Conservation (phyloP, 2,888 invertebrate species). For the Heterodera filipjevi region DNA sequence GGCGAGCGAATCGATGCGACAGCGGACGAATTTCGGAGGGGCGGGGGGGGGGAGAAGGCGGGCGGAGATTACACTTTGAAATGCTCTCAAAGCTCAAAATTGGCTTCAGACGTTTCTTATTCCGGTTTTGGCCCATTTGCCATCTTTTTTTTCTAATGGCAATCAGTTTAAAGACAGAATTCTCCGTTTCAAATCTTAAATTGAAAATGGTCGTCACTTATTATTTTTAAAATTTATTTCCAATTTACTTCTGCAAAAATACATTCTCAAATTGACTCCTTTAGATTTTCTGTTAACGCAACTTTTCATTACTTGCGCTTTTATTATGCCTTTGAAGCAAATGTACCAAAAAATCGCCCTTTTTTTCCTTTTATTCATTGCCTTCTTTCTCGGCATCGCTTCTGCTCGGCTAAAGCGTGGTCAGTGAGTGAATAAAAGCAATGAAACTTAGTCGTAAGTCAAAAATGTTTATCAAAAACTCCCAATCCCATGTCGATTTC, state of each 20-base stretch:
- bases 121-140: conserved; percentile 1
- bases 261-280: too few species aligned
- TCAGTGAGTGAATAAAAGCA: neutral
- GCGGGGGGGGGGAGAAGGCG: neutral
- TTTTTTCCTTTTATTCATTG: neutral
- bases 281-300: too few species aligned
- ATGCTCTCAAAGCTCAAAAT: neutral
- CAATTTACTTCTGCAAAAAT: too few species aligned
- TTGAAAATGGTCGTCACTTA: too few species aligned
- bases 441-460: neutral
- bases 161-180: neutral
- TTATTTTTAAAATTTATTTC: too few species aligned
- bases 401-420: neutral
- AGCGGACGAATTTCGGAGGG: neutral
- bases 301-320: too few species aligned
- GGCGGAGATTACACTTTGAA: neutral
- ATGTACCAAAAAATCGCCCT: neutral
- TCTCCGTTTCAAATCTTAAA: neutral
- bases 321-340: neutral
- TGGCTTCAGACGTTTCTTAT: neutral
- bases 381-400: conserved; percentile 2
- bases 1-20: too few species aligned
- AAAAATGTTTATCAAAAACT: neutral
- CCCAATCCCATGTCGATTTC: too few species aligned
- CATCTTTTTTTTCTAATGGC: neutral